Base-by-base conservation (phyloP, 2,888 invertebrate species). In the Ectemnius lituratus region DNA sequence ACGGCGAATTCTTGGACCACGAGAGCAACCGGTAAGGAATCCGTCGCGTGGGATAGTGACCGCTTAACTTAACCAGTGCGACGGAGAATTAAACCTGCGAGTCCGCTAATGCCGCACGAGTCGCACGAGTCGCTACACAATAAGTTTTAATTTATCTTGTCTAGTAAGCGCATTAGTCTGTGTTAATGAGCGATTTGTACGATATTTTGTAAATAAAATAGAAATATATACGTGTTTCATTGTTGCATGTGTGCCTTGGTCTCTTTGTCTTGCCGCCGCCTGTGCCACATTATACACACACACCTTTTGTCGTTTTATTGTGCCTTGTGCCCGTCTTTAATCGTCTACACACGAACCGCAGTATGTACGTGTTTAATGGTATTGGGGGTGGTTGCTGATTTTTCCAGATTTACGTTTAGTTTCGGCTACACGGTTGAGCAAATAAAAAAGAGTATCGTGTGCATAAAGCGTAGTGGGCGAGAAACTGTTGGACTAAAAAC, bases 371-470 rank as follows among this genome's bases (percentile, higher is more conserved):
- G 80, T 76, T 84, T 87, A 88, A 86, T 87, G 85, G 84, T 87
- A 16, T 65, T 90, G 89, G 90, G 23, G 89, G 88, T 88, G 89
- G 87, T 90, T 89, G 86, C 87, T 89, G 84, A 37, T 89, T 86
- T 90, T 90, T 90, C 87, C 90, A 90, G 90, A 90, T 90, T 86
- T 90, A 90, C 90, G 90, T 90, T 89, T 90, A 90, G 84, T 84
- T 60, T 37, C 37, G 37, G 37, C 37, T 37, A 37, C 37, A 37
- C 37, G 37, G 28, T 14, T 37, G 16, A 28, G 60, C 60, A 28
- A 60, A 60, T 23, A 14, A 28, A 28, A 60, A 23, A 28, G 79
- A 67, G 73, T 83, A 78, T 81, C 71, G 70, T 79, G 75, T 65
- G 68, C 73, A 76, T 74, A 78, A 65, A 37, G 37, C 37, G 80